A percentile compares a stretch with the other conserved stretches of the same genome.
Evolutionary conservation across 2,797 vertebrate genomes (phyloP).

Genomic region (Neoniphon sammara): DNA sequence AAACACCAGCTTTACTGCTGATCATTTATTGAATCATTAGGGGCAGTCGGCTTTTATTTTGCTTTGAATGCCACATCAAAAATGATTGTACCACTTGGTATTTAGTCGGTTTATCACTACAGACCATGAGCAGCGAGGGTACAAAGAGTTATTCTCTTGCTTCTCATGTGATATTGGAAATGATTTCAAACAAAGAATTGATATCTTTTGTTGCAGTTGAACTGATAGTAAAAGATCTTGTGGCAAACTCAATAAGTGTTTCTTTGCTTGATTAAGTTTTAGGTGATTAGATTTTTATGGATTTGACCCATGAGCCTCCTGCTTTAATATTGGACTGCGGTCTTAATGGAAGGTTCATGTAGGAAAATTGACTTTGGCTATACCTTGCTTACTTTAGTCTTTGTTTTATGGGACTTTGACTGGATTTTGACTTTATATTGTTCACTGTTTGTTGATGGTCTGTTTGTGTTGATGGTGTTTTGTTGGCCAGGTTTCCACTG

Average conservation of each 20-base stretch:
- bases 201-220: background rate
- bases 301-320: slow-evolving; percentile 9
- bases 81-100: slow-evolving; percentile 18
- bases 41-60: slow-evolving; percentile 58
- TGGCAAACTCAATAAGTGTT: background rate
- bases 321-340: background rate
- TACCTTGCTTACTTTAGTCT: no score
- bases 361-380: no score
- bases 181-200: background rate
- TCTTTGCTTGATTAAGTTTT: background rate
- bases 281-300: background rate
- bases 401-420: no score
- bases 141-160: background rate
- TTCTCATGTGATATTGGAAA: background rate
- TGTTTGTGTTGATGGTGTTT: no score
- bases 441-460: no score
- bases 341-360: no score
- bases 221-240: slow-evolving; percentile 1
- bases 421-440: no score
- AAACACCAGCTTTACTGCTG: slow-evolving; percentile 52
- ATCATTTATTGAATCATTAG: slow-evolving; percentile 61
- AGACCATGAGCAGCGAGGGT: slow-evolving; percentile 23
- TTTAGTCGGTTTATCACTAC: slow-evolving; percentile 22
- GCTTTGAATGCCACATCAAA: slow-evolving; percentile 24
- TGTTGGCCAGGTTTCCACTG: no score